These are phyloP conservation scores for Ericerus pela DNA, from an alignment of 1,140 invertebrate genomes.

Conservation along the genomic window DNA sequence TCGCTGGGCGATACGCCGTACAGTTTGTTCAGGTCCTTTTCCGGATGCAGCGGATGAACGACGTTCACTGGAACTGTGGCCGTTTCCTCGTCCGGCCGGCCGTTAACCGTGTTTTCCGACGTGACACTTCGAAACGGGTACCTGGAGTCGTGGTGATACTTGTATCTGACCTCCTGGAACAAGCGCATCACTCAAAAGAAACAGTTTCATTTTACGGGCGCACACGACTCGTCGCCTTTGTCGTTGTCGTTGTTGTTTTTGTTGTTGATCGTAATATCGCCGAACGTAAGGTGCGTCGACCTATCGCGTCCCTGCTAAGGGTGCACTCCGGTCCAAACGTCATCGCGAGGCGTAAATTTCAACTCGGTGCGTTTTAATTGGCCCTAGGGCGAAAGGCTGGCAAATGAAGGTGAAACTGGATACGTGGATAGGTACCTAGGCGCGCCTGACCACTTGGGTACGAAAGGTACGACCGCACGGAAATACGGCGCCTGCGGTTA, in stretches of 20 bases:
- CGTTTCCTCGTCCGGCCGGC: constrained; percentile 46
- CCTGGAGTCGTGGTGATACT: constrained; percentile 82
- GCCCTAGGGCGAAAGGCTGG: background rate
- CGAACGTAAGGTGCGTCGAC: too few species aligned
- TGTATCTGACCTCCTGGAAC: constrained; percentile 86
- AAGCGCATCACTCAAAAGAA: constrained; percentile 27
- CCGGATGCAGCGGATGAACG: constrained; percentile 54
- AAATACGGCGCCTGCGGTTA: background rate
- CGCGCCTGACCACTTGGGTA: background rate
- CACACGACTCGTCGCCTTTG: too few species aligned
- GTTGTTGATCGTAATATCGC: too few species aligned
- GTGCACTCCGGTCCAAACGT: too few species aligned
- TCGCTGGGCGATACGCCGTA: constrained; percentile 78
- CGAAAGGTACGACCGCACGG: background rate
- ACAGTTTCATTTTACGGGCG: background rate
- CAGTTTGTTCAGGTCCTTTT: constrained; percentile 46
- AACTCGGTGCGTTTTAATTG: background rate
- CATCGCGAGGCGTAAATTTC: background rate
- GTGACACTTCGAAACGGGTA: constrained; percentile 78
- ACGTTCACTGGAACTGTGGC: constrained; percentile 43
- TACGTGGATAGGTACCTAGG: too few species aligned
- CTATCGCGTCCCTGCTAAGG: too few species aligned
- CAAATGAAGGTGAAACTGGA: background rate
- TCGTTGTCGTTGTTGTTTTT: too few species aligned
- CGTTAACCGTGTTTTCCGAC: constrained; percentile 77